A percentile compares a stretch with the other conserved stretches of the same genome.
phyloP scores from a whole-genome alignment of 1,140 invertebrate genomes.

The Tetramorium alpestre region DNA sequence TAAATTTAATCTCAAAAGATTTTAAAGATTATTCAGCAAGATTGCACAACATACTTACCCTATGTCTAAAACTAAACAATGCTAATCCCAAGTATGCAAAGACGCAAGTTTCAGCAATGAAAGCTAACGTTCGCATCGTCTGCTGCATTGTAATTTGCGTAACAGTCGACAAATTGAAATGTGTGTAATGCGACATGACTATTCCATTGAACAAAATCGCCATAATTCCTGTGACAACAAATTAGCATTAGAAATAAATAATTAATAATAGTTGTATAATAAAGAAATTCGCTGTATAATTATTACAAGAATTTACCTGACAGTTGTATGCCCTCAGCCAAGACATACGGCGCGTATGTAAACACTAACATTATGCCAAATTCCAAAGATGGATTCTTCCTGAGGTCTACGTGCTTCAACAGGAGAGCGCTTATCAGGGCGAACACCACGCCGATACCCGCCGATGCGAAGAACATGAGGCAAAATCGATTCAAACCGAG shows the following conservation, averaged over 20 bases:
- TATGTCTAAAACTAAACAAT: slow-evolving; percentile 97
- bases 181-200: slow-evolving; percentile 99
- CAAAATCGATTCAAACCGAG: slow-evolving; percentile 96
- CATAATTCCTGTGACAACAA: slow-evolving; percentile 95
- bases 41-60: slow-evolving; percentile 80
- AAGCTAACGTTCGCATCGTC: slow-evolving; percentile 98
- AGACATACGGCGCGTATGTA: slow-evolving; percentile 98
- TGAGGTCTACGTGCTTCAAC: slow-evolving; percentile 97
- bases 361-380: slow-evolving; percentile 99
- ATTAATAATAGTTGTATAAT: not conserved
- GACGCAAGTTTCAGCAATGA: slow-evolving; percentile 99
- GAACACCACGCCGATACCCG: slow-evolving; percentile 98
- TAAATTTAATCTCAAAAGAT: slow-evolving; percentile 16
- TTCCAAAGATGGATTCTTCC: slow-evolving; percentile 99
- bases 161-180: slow-evolving; percentile 99
- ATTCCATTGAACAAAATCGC: slow-evolving; percentile 99
- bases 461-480: slow-evolving; percentile 99
- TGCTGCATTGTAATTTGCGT: slow-evolving; percentile 99
- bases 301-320: slow-evolving; percentile 89
- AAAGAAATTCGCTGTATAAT: slow-evolving; percentile 13
- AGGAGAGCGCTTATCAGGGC: slow-evolving; percentile 97
- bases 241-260: slow-evolving; percentile 1
- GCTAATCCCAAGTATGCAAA: slow-evolving; percentile 99
- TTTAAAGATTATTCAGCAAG: not conserved
- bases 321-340: slow-evolving; percentile 98